A percentile compares a stretch with the other conserved stretches of the same genome.
These are phyloP conservation scores for Drosophila lacertosa DNA, from an alignment of 1,140 invertebrate genomes.

Conservation along the genomic window DNA sequence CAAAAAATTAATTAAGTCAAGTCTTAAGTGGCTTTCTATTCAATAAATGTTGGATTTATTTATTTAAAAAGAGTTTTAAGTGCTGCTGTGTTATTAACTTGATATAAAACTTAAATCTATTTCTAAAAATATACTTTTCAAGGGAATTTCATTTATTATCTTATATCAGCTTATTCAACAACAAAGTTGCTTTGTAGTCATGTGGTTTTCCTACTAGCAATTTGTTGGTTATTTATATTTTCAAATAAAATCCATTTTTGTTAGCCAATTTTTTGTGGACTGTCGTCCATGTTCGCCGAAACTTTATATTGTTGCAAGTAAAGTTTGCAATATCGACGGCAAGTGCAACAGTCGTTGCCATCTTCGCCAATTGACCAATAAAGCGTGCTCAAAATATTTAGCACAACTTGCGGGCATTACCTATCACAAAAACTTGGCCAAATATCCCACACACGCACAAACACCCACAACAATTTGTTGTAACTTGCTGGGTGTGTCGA, in stretches of 20 bases:
- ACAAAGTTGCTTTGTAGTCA: not conserved
- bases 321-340: constrained; percentile 34
- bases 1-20: constrained; percentile 8
- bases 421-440: constrained; percentile 50
- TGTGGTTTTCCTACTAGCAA: not conserved
- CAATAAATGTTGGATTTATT: not conserved
- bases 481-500: constrained; percentile 50
- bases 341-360: constrained; percentile 33
- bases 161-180: not conserved
- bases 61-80: too few relatives aligned
- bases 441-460: constrained; percentile 15
- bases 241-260: constrained; percentile 6
- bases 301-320: constrained; percentile 20
- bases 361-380: constrained; percentile 71
- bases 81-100: too few relatives aligned
- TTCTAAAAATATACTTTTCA: too few relatives aligned
- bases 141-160: too few relatives aligned
- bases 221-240: not conserved
- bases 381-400: constrained; percentile 72
- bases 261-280: not conserved
- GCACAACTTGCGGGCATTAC: constrained; percentile 69
- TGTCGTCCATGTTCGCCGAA: constrained; percentile 12
- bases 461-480: constrained; percentile 8
- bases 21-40: not conserved
- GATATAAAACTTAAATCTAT: too few relatives aligned